Percentiles rank a stretch among this genome's conserved stretches.
These are phyloP conservation scores for Brachylomia viminalis DNA, from an alignment of 2,888 invertebrate genomes.

Conservation along the genomic window DNA sequence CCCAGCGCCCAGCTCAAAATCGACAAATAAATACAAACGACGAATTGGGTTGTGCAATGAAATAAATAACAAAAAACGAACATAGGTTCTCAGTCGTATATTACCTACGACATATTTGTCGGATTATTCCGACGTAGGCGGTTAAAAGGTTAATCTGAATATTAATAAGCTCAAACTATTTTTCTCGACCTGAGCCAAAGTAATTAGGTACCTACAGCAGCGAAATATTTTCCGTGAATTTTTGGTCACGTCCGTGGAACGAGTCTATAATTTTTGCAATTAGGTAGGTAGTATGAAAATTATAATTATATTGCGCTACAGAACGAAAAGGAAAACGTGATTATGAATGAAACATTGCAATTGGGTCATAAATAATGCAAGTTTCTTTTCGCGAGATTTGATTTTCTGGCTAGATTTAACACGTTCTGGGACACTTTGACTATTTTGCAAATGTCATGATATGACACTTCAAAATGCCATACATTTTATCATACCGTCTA, in stretches of 20 bases:
- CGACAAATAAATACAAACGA: too few species aligned
- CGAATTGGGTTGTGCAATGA: too few species aligned
- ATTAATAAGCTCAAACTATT: conserved; percentile 15
- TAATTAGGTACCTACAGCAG: conserved; percentile 12
- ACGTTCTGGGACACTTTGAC: too few species aligned
- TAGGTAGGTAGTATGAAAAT: conserved; percentile 23
- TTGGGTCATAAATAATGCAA: conserved; percentile 15
- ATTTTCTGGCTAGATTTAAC: not conserved
- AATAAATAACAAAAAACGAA: too few species aligned
- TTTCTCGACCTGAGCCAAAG: not conserved
- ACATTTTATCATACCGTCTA: too few species aligned
- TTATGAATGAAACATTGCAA: conserved; percentile 17
- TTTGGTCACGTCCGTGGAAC: conserved; percentile 3
- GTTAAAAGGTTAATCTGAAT: too few species aligned
- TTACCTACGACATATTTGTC: too few species aligned
- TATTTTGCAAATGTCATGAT: too few species aligned
- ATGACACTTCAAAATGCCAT: too few species aligned
- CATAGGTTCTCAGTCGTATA: too few species aligned
- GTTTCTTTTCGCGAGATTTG: not conserved
- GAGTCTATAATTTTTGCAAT: conserved; percentile 37
- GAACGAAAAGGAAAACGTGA: conserved; percentile 25
- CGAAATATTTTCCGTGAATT: conserved; percentile 1
- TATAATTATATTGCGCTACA: conserved; percentile 25
- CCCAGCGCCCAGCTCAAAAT: too few species aligned
- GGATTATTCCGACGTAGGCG: too few species aligned